A percentile compares a stretch with the other conserved stretches of the same genome.
These are phyloP conservation scores for Portunus trituberculatus DNA, from an alignment of 1,140 invertebrate species.

Conservation along the genomic window DNA sequence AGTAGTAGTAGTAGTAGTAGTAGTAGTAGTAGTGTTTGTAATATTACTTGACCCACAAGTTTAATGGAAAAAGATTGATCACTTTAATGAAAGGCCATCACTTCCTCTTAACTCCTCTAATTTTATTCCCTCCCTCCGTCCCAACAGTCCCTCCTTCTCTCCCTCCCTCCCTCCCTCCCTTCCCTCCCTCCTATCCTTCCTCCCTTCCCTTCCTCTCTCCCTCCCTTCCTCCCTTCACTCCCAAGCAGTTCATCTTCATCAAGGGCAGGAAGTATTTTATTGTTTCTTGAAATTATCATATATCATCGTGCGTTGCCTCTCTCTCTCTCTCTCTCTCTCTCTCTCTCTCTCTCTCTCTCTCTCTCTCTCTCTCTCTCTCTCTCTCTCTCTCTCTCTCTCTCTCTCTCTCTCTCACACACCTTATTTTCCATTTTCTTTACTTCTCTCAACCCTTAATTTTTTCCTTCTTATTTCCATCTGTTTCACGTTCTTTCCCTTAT, in stretches of 20 bases:
- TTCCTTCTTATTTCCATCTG: too few species aligned
- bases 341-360: slow-evolving; percentile 18
- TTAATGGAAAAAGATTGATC: too few species aligned
- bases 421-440: too few species aligned
- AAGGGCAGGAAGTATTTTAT: too few species aligned
- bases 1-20: too few species aligned
- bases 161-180: not conserved
- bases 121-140: not conserved
- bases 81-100: not conserved
- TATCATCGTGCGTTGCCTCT: not conserved
- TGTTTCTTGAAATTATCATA: too few species aligned
- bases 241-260: too few species aligned
- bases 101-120: not conserved
- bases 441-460: too few species aligned
- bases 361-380: too few species aligned
- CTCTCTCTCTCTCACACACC: not conserved
- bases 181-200: not conserved
- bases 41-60: too few species aligned
- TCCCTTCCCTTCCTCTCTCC: not conserved
- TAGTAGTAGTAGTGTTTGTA: too few species aligned
- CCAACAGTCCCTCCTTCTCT: not conserved
- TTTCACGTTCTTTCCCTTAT: not conserved
- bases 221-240: not conserved
- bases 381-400: not conserved
- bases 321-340: slow-evolving; percentile 46